Base-by-base conservation (phyloP, 2,888 invertebrate species). In the Morpho helenor region DNA sequence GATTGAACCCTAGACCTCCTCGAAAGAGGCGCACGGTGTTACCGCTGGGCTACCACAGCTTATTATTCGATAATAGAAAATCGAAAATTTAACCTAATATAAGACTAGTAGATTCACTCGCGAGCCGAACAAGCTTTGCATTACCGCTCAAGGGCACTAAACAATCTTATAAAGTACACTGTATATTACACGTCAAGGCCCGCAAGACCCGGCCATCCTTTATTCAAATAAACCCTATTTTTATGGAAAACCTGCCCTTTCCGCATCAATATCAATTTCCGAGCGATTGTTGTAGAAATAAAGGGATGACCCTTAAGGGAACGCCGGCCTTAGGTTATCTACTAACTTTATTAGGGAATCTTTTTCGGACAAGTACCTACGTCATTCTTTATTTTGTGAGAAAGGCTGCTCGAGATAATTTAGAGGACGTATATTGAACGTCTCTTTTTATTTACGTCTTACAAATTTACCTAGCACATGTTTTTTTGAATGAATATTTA, bases 161-260 rank as follows among this genome's bases (percentile, higher is more conserved):
- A 82, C 82, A 82, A 84, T 84, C 81, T 87, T 84, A 84, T 87
- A 85, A 84, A 85, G 79, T 79, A 82, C 66, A 79, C 75, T 68
- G 73, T 72, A 78, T 76, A 78, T 79, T 76, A 70, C 79, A 76
- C 80, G 84, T 85, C 87, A 79, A 79, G 70, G 72, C 80, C 77
- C 79, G 70, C 74, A 68, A 80, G 77, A 76, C 66, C 79, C 81
- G 80, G 80, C 79, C 84, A 89, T 90, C 89, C 87, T 86, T 90
- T 90, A 90, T 90, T 90, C 87, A 90, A 90, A 90, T 90, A 89
- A 88, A 89, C 89, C 89, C 89, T 89, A 89, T 89, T 90, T 90
- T 90, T 89, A 90, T 90, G 89, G 88, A 90, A 88, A 89, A 85
- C 80, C 78, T 86, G 87, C 87, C 88, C 87, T 87, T 84, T 88